These are phyloP conservation scores for Brachycybe producta DNA, from an alignment of 2,888 invertebrate genomes.

Conservation along the genomic window DNA sequence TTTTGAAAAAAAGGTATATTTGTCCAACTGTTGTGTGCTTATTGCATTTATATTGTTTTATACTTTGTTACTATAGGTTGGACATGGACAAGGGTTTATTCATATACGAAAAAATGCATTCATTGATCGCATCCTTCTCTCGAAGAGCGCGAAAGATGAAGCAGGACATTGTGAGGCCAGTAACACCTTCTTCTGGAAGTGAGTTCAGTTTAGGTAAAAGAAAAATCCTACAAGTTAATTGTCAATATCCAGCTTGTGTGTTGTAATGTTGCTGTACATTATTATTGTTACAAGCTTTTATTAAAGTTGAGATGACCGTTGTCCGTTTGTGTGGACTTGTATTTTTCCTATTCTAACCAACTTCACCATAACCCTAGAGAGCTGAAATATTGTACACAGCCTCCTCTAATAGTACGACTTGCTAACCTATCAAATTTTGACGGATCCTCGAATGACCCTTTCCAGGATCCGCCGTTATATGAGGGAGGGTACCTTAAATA, in stretches of 20 bases:
- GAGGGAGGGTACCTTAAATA: no score
- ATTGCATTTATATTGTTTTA: no score
- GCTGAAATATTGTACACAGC: no score
- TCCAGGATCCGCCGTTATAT: no score
- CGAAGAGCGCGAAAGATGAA: slow-evolving; percentile 45
- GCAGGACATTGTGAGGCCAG: slow-evolving; percentile 46
- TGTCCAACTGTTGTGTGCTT: no score
- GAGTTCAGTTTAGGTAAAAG: background rate
- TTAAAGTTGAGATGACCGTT: background rate
- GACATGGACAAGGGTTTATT: slow-evolving; percentile 10
- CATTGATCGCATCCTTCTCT: slow-evolving; percentile 46
- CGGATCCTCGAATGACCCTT: no score
- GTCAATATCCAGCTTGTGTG: background rate
- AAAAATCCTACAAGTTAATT: background rate
- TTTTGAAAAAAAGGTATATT: no score
- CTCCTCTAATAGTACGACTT: no score
- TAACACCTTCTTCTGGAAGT: slow-evolving; percentile 44
- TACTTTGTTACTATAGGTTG: slow-evolving; percentile 3
- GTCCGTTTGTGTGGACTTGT: no score
- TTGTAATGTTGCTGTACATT: background rate
- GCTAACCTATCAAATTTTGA: no score
- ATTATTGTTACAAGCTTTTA: background rate
- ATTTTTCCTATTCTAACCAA: no score
- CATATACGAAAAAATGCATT: slow-evolving; percentile 22
- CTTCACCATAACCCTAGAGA: no score